phyloP scores from a whole-genome alignment of 2,113 vertebrate genomes.

The Cairina moschata region DNA sequence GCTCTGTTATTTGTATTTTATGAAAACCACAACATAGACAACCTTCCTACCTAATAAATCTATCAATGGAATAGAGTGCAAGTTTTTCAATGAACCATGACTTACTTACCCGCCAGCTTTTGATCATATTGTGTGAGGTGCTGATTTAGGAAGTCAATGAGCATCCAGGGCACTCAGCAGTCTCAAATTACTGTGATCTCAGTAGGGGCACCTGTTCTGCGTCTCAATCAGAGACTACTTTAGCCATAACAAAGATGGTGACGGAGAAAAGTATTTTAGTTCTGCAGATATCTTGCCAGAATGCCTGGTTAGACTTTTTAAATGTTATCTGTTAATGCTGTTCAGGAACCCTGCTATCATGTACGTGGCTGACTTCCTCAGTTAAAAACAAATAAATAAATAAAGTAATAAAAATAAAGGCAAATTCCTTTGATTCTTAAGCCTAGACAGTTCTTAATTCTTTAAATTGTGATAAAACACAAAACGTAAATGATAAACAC shows the following conservation, averaged over 20 bases:
- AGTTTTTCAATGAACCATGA: neutral
- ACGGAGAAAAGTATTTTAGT: neutral
- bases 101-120: neutral
- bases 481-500: neutral
- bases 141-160: neutral
- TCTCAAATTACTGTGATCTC: neutral
- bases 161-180: accelerated
- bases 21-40: neutral
- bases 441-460: neutral
- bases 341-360: neutral
- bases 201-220: neutral
- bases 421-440: neutral
- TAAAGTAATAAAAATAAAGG: neutral
- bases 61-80: neutral
- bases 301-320: neutral
- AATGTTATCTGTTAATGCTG: neutral
- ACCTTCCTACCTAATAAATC: neutral
- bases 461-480: neutral
- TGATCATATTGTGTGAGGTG: neutral
- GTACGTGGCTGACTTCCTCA: neutral
- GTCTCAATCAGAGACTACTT: neutral
- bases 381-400: neutral
- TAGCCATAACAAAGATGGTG: neutral
- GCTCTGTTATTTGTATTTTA: slow-evolving; percentile 37
- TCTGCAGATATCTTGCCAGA: neutral